phyloP scores from a whole-genome alignment of 2,797 vertebrate species.

The Buceros bicornis region DNA sequence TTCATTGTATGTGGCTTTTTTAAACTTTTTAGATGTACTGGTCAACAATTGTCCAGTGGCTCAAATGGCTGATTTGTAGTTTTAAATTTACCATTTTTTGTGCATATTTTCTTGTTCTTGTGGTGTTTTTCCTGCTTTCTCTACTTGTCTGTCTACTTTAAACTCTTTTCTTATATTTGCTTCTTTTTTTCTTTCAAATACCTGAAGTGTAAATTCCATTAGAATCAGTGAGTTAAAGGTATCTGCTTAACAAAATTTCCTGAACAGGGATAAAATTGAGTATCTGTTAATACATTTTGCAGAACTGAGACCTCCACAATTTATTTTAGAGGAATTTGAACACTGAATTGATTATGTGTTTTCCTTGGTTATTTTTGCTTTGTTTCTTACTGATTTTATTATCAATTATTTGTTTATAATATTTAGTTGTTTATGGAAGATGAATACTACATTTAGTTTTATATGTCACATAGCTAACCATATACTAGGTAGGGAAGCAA shows the following conservation, averaged over 20 bases:
- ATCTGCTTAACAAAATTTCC: neutral
- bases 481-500: neutral
- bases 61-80: neutral
- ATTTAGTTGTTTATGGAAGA: neutral
- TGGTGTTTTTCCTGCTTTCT: fast-evolving
- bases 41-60: neutral
- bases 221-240: neutral
- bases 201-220: neutral
- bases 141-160: neutral
- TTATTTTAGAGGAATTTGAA: neutral
- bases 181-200: neutral
- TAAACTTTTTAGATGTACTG: neutral
- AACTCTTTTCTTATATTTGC: neutral
- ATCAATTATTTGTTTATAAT: neutral
- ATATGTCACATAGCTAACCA: neutral
- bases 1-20: neutral
- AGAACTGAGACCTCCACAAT: neutral
- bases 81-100: neutral
- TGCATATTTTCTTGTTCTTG: neutral
- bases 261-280: neutral
- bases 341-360: neutral
- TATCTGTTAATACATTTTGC: neutral
- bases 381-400: neutral
- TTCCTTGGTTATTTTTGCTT: neutral
- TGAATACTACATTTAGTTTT: neutral